A percentile compares a stretch with the other conserved stretches of the same genome.
phyloP scores from a whole-genome alignment of 2,797 vertebrate species.

The Acanthurus leucopareius region DNA sequence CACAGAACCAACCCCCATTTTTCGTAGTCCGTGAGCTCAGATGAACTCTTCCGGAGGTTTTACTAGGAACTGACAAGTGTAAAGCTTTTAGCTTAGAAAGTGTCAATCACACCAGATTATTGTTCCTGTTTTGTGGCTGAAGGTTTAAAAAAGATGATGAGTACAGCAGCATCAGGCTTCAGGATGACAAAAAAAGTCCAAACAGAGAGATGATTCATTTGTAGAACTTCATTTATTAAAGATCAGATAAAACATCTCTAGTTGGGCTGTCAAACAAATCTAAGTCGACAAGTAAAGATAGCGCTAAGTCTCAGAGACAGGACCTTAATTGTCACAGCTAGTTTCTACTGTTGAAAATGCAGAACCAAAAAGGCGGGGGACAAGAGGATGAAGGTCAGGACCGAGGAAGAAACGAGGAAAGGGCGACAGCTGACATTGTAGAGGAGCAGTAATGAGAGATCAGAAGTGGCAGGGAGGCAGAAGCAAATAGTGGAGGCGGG shows the following conservation, averaged over 20 bases:
- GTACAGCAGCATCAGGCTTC: conserved; percentile 12
- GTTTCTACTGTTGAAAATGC: conserved; percentile 14
- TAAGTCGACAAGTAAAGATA: background rate
- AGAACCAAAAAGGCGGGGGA: conserved; percentile 14
- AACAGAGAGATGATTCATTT: conserved; percentile 35
- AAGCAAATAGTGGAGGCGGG: conserved; percentile 19
- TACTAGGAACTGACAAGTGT: conserved; percentile 52
- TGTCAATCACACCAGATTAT: conserved; percentile 62
- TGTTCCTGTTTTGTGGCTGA: conserved; percentile 47
- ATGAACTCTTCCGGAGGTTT: conserved; percentile 57
- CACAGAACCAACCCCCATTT: conserved; percentile 34
- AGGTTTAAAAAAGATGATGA: conserved; percentile 41
- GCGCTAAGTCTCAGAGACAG: background rate
- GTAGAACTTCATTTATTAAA: conserved; percentile 54
- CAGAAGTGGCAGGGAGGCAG: conserved; percentile 40
- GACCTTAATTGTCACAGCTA: conserved; percentile 9
- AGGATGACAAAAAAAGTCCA: conserved; percentile 43
- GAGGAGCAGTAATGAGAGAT: conserved; percentile 23
- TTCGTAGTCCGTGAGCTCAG: conserved; percentile 45
- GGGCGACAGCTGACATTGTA: conserved; percentile 31
- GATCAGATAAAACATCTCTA: conserved; percentile 32
- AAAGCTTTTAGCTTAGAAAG: conserved; percentile 51
- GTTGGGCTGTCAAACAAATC: background rate
- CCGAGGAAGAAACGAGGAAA: conserved; percentile 7
- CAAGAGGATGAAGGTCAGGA: conserved; percentile 37